These are phyloP conservation scores for Timema podura DNA, from an alignment of 2,888 invertebrate genomes.

Conservation along the genomic window DNA sequence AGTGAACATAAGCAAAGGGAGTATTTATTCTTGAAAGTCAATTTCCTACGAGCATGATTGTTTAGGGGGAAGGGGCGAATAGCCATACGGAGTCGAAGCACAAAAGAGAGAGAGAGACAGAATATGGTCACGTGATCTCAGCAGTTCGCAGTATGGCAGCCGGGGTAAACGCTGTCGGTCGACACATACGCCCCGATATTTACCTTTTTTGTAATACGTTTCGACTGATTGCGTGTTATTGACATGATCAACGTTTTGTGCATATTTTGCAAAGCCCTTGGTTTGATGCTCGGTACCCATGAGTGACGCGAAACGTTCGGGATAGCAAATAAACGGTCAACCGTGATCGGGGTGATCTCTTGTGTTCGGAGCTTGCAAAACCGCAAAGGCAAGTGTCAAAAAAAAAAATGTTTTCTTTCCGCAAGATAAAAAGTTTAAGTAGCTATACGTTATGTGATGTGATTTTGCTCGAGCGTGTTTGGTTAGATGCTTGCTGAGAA, in stretches of 20 bases:
- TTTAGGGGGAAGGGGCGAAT: slow-evolving; percentile 16
- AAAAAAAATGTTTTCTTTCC: slow-evolving; percentile 5
- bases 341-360: too few relatives aligned
- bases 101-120: slow-evolving; percentile 26
- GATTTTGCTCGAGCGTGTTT: background rate
- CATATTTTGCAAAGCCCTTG: too few relatives aligned
- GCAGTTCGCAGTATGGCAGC: slow-evolving; percentile 46
- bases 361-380: slow-evolving; percentile 13
- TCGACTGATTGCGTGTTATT: background rate
- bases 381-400: slow-evolving; percentile 29
- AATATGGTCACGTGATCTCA: slow-evolving; percentile 43
- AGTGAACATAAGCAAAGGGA: too few relatives aligned
- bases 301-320: background rate
- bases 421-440: background rate
- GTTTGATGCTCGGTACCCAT: too few relatives aligned
- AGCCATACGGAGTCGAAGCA: slow-evolving; percentile 35
- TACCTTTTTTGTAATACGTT: background rate
- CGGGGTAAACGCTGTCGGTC: slow-evolving; percentile 20
- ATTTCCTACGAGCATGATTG: too few relatives aligned
- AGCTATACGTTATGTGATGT: slow-evolving; percentile 5
- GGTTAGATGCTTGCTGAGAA: too few relatives aligned
- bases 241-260: too few relatives aligned
- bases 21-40: too few relatives aligned
- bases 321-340: background rate
- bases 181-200: background rate